Base-by-base conservation (phyloP, 2,888 invertebrate species). In the Drymonia ruficornis region DNA sequence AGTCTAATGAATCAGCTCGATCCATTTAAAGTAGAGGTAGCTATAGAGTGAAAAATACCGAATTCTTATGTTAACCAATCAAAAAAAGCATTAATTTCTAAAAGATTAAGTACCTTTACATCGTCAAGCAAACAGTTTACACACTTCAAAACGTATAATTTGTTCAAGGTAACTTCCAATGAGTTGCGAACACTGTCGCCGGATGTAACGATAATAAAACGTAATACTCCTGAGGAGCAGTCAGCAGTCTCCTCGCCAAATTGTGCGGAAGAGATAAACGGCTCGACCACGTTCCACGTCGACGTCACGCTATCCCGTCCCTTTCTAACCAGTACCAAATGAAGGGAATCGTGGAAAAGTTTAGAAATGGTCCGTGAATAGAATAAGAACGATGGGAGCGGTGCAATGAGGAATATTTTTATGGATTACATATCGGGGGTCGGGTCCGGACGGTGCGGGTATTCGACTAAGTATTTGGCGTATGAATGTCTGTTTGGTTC, bases 241-340 rank as follows among this genome's bases (percentile, higher is more conserved):
- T 12, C 46, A 34, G 61, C 54, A 51, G 29, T 12, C 46, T 36
- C 46, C 61, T 46, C 59, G 59, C 46, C 66, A 73, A 81, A 80
- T 80, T 71, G 80, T 65, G 69, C 53, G 80, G 80, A 81, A 81
- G 75, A 76, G 81, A 81, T 81, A 80, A 78, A 80, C 65, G 34
- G 44, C 47, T 51, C 51, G 19, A 16, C 43, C 23, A n/a, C 50
- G 44, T 23, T 15, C 18, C 18, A 15, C 36, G 15, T 23, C 31
- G 23, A 12, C n/a, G 3, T 46, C 29, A 29, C 13, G 9, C 9
- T 19, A 18, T 16, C 5, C 18, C 13, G 6, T 19, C 43, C 13
- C 43, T 43, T 43, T 43, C 43, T 43, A 43, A 12, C 18, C n/a
- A 1, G 13, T 13, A 2, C 1, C 12, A 13, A 19, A 19, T 15